Evolutionary conservation across 2,888 invertebrate genomes (phyloP), one percentile per base, ranked within the genome.

Genomic region (Myopa testacea): DNA sequence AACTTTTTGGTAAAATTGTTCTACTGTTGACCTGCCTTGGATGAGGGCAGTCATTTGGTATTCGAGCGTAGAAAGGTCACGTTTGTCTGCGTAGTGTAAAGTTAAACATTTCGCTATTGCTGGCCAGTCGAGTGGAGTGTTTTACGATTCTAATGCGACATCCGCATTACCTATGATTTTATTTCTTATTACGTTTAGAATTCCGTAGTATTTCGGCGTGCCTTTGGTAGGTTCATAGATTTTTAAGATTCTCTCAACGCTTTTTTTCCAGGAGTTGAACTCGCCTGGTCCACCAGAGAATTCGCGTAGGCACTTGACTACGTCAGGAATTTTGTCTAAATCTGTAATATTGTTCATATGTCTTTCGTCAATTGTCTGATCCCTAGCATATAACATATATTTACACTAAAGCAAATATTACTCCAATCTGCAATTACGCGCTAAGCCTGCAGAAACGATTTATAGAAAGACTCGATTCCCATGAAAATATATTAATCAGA

Each of bases 1-100:
- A 0, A 83, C 82, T 12, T 50, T 37, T 58, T 82, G 79, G 38
- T 83, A 83, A 45, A 81, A 83, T 37, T 82, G 79, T 5, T 74
- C 76, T 1, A 83, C 75, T 10, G 82, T 73, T 4, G 37, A 3
- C 7, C 52, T 79, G 3, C 79, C 74, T 68, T 81, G 80, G 4
- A 72, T 40, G 12, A 80, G 26, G 3, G 71, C 75, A 2, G 69
- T 76, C 77, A 79, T 71, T 62, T 81, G 60, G 58, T 81, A 81
- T 65, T 81, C 83, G 0, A 82, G 65, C 1, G 81, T 83, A 10
- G 70, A 62, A 4, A 83, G 8, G 40, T 81, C 82, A 10, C 81
- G 50, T 45, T 80, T 79, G 58, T 81, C 81, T 8, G 79, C 80
- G 40, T 81, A 81, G 37, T 82, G 79, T 34, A 75, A 65, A 1